Evolutionary conservation across 2,888 invertebrate genomes (phyloP), one percentile per base, ranked within the genome.

Genomic region (Tillus elongatus): DNA sequence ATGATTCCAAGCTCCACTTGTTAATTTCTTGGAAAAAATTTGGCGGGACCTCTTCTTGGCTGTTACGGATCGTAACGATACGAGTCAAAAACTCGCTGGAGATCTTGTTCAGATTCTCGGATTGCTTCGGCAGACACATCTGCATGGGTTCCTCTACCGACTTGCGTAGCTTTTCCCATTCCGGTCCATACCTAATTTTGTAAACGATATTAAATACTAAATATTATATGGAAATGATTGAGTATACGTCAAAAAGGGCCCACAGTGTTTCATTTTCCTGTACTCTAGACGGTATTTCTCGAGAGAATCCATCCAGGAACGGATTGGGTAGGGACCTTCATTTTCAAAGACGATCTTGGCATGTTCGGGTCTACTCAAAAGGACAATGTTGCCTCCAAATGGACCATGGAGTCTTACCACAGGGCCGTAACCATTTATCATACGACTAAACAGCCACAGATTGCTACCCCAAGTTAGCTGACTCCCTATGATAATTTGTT

Each of bases 1-100:
- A 68, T 62, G 79, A 77, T 63, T 82, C 81, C 46, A 81, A 67
- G 32, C 75, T 70, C 82, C 82, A 83, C 53, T 78, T 78, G 50
- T 73, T 71, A 14, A 80, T 55, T 51, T 79, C 76, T 38, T 69
- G 68, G 31, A 69, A 64, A 44, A 80, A 70, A 51, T 73, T 69
- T 26, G 64, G 63, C 1, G 72, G 61, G 29, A 82, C 69, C 60
- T 81, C 79, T 37, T 77, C 75, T 51, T 79, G 79, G 39, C 72
- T 68, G 55, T 78, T 79, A 30, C 76, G 68, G 14, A 73, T 61
- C 31, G 63, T 66, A 41, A 69, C 64, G 33, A 79, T 62, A 52
- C 74, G 72, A 26, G 53, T 51, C 1, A 65, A 42, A 15, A 72
- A 58, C 30, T 68, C 64, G 15, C 67, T 64, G 41, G 64, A 64